Evolutionary conservation across 2,888 invertebrate genomes (phyloP), one percentile per base, ranked within the genome.

Genomic region (Dynastes grantii): DNA sequence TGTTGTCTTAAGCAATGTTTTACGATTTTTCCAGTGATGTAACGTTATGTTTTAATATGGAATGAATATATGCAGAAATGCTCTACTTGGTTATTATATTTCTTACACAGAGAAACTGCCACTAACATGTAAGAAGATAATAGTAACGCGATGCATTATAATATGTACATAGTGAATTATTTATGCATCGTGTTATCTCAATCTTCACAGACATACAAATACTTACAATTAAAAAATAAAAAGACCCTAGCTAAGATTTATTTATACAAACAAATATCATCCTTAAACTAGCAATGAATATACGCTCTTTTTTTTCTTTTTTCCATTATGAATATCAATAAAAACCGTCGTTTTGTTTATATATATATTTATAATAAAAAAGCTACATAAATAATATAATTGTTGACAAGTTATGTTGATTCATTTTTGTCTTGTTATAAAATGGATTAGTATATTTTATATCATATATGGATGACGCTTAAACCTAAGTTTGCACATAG

Each of bases 241-340:
- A 76, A 71, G 75, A 29, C 65, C 22, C 87, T 88, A 88, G 86
- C 87, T 88, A 88, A 87, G 87, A 87, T 86, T 88, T 88, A 88
- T 89, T 85, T 88, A 89, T 88, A 89, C 88, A 89, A 89, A 89
- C 88, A 89, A 88, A 88, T 85, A 85, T 86, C 86, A 84, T 86
- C 86, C 84, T 85, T 87, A 87, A 88, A 87, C 87, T 88, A 88
- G 86, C 86, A 87, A 85, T 87, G 86, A 87, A 87, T 87, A 87
- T 87, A 86, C 85, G 49, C 45, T 49, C 45, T 63, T 45, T 61
- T 73, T 61, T 40, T 11, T 68, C 49, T 22, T 73, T 75, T 61
- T 75, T 82, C 83, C 80, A 78, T 83, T 64, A 53, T 65, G 83
- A 73, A 65, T 79, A 79, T 82, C 70, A 81, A 78, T 82, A 81